Evolutionary conservation across 2,113 vertebrate genomes (phyloP).

Genomic region (Oreotrochilus melanogaster): DNA sequence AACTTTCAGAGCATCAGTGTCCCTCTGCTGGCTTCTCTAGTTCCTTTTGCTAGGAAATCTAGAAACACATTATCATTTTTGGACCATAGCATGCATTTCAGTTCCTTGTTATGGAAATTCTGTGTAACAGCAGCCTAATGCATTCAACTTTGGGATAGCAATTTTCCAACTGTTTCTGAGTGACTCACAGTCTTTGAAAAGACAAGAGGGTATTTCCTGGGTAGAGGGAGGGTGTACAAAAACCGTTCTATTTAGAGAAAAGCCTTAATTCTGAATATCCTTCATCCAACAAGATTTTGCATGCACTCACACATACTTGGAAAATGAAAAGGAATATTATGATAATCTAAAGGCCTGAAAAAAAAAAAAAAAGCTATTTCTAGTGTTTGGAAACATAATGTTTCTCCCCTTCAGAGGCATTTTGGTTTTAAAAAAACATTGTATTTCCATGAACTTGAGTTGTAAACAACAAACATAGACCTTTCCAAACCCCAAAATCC

Average conservation of each 20-base stretch:
- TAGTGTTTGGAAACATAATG: not conserved
- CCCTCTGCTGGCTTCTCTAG: constrained; percentile 26
- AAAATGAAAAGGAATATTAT: not conserved
- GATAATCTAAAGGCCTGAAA: not conserved
- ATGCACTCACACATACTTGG: not conserved
- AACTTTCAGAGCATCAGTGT: not conserved
- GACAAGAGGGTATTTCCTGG: not conserved
- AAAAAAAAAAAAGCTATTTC: not conserved
- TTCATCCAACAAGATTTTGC: not conserved
- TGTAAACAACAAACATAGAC: not conserved
- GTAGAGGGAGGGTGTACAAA: not conserved
- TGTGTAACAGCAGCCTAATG: constrained; percentile 27
- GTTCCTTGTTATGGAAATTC: constrained; percentile 53
- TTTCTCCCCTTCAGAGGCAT: not conserved
- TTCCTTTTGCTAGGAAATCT: constrained; percentile 30
- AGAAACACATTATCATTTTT: constrained; percentile 45
- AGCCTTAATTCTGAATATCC: not conserved
- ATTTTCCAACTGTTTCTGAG: not conserved
- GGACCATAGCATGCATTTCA: not conserved
- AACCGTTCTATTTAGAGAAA: not conserved
- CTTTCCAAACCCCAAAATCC: not conserved
- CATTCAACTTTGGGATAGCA: not conserved
- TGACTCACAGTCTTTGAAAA: constrained; percentile 1
- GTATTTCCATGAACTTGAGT: not conserved
- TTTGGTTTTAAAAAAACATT: not conserved